Percentiles rank a stretch among this genome's conserved stretches.
Evolutionary conservation across 2,113 vertebrate genomes (phyloP).

Genomic region (Andinoacara biseriatus): DNA sequence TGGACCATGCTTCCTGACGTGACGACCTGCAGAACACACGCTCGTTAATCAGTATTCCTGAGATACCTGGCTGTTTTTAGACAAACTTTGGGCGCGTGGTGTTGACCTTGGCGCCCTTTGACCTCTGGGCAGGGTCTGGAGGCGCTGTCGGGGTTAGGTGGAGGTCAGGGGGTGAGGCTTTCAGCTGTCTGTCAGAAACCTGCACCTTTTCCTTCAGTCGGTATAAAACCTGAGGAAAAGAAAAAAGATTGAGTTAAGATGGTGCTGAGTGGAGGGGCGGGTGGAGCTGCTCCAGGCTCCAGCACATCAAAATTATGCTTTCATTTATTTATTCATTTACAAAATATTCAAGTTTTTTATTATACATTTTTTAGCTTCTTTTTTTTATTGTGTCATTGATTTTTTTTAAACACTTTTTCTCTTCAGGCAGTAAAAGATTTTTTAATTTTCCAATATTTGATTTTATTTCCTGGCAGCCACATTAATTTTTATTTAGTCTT

Average conservation of each 20-base stretch:
- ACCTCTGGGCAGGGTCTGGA: slow-evolving; percentile 72
- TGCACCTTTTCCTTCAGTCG: slow-evolving; percentile 91
- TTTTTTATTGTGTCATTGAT: too few species aligned
- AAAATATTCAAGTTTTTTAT: too few species aligned
- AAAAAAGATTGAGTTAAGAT: neutral
- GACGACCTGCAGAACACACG: slow-evolving; percentile 41
- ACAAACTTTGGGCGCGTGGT: neutral
- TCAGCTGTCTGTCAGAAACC: slow-evolving; percentile 86
- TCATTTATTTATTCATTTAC: too few species aligned
- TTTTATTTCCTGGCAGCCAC: neutral
- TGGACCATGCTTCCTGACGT: slow-evolving; percentile 89
- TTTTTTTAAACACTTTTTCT: neutral
- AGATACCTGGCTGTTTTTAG: neutral
- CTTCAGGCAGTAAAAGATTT: neutral
- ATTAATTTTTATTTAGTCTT: neutral
- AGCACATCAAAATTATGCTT: too few species aligned
- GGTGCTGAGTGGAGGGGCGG: neutral
- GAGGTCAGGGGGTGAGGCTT: slow-evolving; percentile 84
- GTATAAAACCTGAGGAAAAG: slow-evolving; percentile 87
- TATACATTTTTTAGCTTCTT: too few species aligned
- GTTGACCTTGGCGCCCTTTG: slow-evolving; percentile 69
- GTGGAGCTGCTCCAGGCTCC: too few species aligned
- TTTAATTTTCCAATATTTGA: neutral
- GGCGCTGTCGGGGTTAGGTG: slow-evolving; percentile 81
- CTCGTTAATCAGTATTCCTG: neutral